A percentile compares a stretch with the other conserved stretches of the same genome.
These are phyloP conservation scores for Argyra leucocephala DNA, from an alignment of 2,888 invertebrate species.

Conservation along the genomic window DNA sequence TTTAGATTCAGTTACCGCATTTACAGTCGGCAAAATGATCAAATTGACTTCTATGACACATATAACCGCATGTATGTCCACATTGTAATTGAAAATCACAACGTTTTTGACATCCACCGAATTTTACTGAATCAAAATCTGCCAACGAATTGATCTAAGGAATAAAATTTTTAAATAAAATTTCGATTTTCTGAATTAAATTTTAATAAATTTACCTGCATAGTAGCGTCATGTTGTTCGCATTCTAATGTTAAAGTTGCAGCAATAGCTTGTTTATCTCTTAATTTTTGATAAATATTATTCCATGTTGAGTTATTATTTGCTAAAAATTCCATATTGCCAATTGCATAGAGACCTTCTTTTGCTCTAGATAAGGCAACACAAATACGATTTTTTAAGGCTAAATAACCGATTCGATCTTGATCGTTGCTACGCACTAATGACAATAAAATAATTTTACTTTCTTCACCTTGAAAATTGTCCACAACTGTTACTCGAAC, in stretches of 20 bases:
- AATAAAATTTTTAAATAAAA: background rate
- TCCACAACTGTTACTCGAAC: conserved; percentile 61
- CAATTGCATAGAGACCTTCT: conserved; percentile 61
- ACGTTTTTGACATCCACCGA: conserved; percentile 19
- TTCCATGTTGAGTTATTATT: conserved; percentile 50
- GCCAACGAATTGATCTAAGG: conserved; percentile 14
- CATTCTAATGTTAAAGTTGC: conserved; percentile 39
- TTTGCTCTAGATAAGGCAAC: conserved; percentile 68
- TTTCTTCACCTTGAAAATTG: conserved; percentile 75
- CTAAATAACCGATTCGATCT: conserved; percentile 60
- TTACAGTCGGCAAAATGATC: conserved; percentile 18
- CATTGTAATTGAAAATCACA: conserved; percentile 18
- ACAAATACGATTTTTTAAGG: conserved; percentile 61
- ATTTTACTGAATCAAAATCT: conserved; percentile 17
- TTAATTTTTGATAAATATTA: conserved; percentile 43
- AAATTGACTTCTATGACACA: conserved; percentile 16
- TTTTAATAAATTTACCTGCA: background rate
- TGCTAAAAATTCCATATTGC: conserved; percentile 55
- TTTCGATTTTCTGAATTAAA: too few relatives aligned
- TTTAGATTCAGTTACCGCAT: conserved; percentile 8
- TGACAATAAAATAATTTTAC: conserved; percentile 66
- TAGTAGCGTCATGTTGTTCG: conserved; percentile 7
- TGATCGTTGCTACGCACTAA: conserved; percentile 65
- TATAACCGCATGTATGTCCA: conserved; percentile 18
- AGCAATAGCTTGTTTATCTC: conserved; percentile 48